Percentiles rank a stretch among this genome's conserved stretches.
Conservation (phyloP, 2,888 invertebrate species). For the Zhengitettix transpicula region DNA sequence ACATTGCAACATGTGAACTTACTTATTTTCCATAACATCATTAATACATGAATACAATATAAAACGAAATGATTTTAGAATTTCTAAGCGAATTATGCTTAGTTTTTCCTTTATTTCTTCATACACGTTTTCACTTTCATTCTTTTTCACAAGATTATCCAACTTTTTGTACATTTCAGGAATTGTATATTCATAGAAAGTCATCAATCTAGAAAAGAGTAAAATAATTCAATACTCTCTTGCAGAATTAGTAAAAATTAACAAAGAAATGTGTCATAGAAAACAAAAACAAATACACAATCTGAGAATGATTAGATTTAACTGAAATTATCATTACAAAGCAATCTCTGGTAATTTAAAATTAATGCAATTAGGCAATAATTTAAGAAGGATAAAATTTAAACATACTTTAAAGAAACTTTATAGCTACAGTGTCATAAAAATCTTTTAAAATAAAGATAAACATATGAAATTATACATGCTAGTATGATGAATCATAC, state of each 20-base stretch:
- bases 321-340: no score
- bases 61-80: conserved; percentile 27
- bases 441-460: no score
- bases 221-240: neutral
- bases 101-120: conserved; percentile 17
- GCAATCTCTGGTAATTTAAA: no score
- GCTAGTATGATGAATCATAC: no score
- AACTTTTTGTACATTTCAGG: conserved; percentile 50
- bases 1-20: conserved; percentile 14
- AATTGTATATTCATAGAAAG: conserved; percentile 58
- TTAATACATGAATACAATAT: conserved; percentile 26
- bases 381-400: no score
- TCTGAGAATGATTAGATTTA: no score
- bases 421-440: no score
- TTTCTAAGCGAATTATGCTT: conserved; percentile 32
- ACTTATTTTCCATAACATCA: conserved; percentile 23
- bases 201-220: conserved; percentile 43
- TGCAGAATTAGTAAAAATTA: neutral
- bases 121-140: conserved; percentile 2
- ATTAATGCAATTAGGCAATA: no score
- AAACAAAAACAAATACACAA: no score
- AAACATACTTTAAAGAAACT: no score
- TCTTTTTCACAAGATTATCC: conserved; percentile 18
- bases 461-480: no score
- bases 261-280: no score